A percentile compares a stretch with the other conserved stretches of the same genome.
These are phyloP conservation scores for Cyclophora punctaria DNA, from an alignment of 2,888 invertebrate genomes.

Conservation along the genomic window DNA sequence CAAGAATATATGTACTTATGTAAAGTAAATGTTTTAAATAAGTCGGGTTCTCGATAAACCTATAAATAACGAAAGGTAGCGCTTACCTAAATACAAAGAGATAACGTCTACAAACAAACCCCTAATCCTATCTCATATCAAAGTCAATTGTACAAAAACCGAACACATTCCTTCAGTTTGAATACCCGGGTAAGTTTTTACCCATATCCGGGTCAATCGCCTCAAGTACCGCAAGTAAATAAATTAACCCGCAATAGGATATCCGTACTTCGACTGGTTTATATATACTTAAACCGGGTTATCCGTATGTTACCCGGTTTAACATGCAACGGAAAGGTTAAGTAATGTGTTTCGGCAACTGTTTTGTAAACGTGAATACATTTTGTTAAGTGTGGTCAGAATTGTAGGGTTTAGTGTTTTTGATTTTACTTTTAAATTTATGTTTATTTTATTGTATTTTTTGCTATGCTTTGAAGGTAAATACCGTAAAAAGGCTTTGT, in stretches of 20 bases:
- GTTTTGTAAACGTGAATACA: too few species aligned
- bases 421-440: neutral
- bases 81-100: neutral
- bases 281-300: slow-evolving; percentile 5
- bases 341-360: slow-evolving; percentile 9
- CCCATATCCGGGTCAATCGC: slow-evolving; percentile 50
- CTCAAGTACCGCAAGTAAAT: slow-evolving; percentile 52
- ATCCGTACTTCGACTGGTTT: slow-evolving; percentile 39
- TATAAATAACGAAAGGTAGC: too few species aligned
- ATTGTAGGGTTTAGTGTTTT: neutral
- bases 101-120: neutral
- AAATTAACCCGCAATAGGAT: slow-evolving; percentile 61
- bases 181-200: too few species aligned
- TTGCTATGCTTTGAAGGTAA: neutral
- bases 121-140: too few species aligned
- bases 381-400: too few species aligned
- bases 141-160: too few species aligned
- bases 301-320: slow-evolving; percentile 4
- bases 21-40: too few species aligned
- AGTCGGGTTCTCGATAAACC: too few species aligned
- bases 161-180: too few species aligned
- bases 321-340: slow-evolving; percentile 12
- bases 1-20: too few species aligned
- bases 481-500: too few species aligned
- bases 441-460: neutral